Percentiles rank a stretch among this genome's conserved stretches.
phyloP scores from a whole-genome alignment of 2,888 invertebrate genomes.

The Drosophila pseudotakahashii region DNA sequence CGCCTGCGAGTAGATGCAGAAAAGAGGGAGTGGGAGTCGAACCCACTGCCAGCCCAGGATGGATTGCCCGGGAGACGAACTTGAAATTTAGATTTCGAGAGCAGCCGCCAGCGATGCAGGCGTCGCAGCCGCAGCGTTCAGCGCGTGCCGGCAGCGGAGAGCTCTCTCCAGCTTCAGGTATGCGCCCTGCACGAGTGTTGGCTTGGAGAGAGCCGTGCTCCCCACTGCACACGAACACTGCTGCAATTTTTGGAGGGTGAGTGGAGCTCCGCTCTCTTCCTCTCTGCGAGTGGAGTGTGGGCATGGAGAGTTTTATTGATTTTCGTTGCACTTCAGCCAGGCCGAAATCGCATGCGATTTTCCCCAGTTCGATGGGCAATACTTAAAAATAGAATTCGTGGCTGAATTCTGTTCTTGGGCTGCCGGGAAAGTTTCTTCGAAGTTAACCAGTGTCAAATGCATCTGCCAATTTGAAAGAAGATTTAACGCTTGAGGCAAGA shows the following conservation, averaged over 20 bases:
- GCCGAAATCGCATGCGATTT: constrained; percentile 28
- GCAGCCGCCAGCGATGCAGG: constrained; percentile 56
- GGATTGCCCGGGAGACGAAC: constrained; percentile 74
- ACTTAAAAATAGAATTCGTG: background rate
- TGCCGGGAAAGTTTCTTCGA: background rate
- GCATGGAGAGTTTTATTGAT: constrained; percentile 62
- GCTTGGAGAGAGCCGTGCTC: constrained; percentile 28
- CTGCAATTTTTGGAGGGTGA: constrained; percentile 57
- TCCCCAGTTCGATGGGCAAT: background rate
- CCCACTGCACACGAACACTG: constrained; percentile 35
- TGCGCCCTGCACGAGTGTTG: constrained; percentile 44
- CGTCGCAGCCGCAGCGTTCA: background rate
- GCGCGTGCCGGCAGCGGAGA: constrained; percentile 34
- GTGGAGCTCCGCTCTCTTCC: constrained; percentile 15
- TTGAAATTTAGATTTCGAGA: constrained; percentile 80
- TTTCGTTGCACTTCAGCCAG: constrained; percentile 43
- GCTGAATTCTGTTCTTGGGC: background rate
- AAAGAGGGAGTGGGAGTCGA: constrained; percentile 39
- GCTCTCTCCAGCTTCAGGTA: constrained; percentile 41
- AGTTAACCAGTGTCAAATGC: background rate
- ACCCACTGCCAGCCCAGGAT: constrained; percentile 56
- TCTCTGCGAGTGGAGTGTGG: background rate
- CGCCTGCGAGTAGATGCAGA: constrained; percentile 51
- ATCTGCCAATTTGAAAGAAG: background rate
- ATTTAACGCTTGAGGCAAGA: background rate